Evolutionary conservation across 1,140 invertebrate species (phyloP), one percentile per base, ranked within the genome.

Genomic region (Aphelinus atriplicis): DNA sequence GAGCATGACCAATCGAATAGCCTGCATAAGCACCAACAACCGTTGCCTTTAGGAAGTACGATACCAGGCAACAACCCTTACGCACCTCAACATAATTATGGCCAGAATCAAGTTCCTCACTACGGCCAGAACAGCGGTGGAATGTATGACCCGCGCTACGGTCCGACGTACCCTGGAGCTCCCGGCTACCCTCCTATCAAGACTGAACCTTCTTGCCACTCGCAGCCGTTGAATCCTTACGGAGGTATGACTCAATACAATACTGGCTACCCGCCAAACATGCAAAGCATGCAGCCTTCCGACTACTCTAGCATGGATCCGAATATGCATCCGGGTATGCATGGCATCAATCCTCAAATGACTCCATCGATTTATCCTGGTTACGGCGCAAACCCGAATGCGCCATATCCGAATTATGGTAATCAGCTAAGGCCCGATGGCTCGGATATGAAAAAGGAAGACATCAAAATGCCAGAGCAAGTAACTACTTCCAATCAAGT

Each of bases 21-120:
- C 47, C 75, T 67, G 7, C 71, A 46, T 26, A 77, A 76, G 56
- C 82, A 83, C 57, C 7, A 80, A 26, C n/a, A 81, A 55, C 26
- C 26, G 26, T 26, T 26, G 26, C 26, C 26, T 26, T 26, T 26
- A 26, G 26, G 26, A 26, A 81, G 78, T 51, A 79, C 79, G 7
- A 78, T 81, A 62, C 57, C 77, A 48, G 80, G 81, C 1, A 67
- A 62, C 6, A 84, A 81, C 79, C 72, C 81, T 0, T 84, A 81
- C 51, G 10, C 68, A 0, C n/a, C 71, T 62, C 81, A 84, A 78
- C 82, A 81, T 7, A 73, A 75, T 7, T 87, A 82, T 58, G 82
- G 85, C 64, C 82, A 81, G 51, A 77, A 70, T 56, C 71, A 82
- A 55, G 75, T 83, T 74, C 57, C 77, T 10, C 81, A 77, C 58